Percentiles rank a stretch among this genome's conserved stretches.
These are phyloP conservation scores for Zootoca vivipara DNA, from an alignment of 2,113 vertebrate genomes.

Conservation along the genomic window DNA sequence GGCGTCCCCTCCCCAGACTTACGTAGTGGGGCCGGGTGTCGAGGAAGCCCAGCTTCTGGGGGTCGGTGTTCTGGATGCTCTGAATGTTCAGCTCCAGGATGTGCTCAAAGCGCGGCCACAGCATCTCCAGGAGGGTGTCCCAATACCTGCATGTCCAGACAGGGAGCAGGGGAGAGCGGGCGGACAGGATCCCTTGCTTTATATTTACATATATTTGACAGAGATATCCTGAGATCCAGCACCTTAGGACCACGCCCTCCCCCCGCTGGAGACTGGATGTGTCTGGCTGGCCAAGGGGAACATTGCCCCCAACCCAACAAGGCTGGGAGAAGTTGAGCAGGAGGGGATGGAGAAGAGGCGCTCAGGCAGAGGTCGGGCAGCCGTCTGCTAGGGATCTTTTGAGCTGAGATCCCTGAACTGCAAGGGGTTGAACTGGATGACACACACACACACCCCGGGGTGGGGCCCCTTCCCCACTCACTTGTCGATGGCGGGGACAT, in stretches of 20 bases:
- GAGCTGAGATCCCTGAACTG: not conserved
- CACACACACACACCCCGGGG: not conserved
- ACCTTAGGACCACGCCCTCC: no score
- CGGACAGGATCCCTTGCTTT: not conserved
- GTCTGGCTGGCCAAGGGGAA: no score
- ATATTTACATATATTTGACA: no score
- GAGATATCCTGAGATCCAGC: no score
- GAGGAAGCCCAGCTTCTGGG: conserved; percentile 87
- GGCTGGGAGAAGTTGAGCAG: not conserved
- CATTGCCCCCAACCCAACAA: no score
- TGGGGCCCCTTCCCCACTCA: conserved; percentile 57
- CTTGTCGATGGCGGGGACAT: conserved; percentile 89
- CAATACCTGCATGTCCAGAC: conserved; percentile 81
- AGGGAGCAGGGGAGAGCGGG: fast-evolving
- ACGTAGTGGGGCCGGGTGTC: conserved; percentile 93
- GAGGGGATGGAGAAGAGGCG: not conserved
- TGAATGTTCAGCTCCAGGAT: conserved; percentile 93
- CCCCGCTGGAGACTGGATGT: no score
- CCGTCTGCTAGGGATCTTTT: no score
- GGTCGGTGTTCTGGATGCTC: conserved; percentile 90
- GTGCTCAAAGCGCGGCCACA: conserved; percentile 90
- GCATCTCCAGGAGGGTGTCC: conserved; percentile 87
- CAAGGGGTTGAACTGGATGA: no score
- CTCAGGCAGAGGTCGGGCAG: no score
- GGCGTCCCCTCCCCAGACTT: conserved; percentile 28